Evolutionary conservation across 1,140 invertebrate species (phyloP), one percentile per base, ranked within the genome.

Genomic region (Cyclargus thomasi): DNA sequence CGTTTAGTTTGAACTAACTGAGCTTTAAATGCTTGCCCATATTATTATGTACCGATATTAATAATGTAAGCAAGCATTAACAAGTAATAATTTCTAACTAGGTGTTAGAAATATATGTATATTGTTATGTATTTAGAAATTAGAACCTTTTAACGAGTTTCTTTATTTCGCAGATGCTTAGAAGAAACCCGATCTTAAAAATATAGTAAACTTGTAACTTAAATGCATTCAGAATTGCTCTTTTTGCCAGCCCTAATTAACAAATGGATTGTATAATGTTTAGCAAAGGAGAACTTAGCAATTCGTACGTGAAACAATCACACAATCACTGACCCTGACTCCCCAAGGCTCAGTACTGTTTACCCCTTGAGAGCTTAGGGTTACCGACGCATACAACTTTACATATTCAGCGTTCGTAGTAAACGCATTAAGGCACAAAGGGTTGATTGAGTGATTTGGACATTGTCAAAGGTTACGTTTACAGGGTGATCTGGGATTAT

Each of bases 401-500:
- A 47, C 39, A 47, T 47, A 47, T 47, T 47, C 39, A 47, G 39
- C 39, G 39, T 47, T 47, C 14, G 39, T 11, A 47, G 39, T 55
- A 55, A 55, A 20, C 53, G 53, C 53, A 55, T 55, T 55, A 55
- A 17, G 17, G n/a, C 6, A 18, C 53, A 55, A 55, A 55, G 53
- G 53, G n/a, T 10, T 55, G 53, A 55, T 55, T 55, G 53, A 55
- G 53, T 20, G 53, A 20, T 17, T 55, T 55, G 53, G 17, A 55
- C n/a, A n/a, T 55, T 55, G 53, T 18, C 53, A 55, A 20, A 55
- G 53, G 53, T 55, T 55, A 18, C 53, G 18, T 55, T 55, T 18
- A 47, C 14, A 8, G 39, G 39, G 2, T 47, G 14, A 47, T 47
- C 39, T 47, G 39, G 14, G 11, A 47, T 47, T 47, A 47, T 16